These are phyloP conservation scores for Drosophila nasuta DNA, from an alignment of 1,140 invertebrate genomes.

Conservation along the genomic window DNA sequence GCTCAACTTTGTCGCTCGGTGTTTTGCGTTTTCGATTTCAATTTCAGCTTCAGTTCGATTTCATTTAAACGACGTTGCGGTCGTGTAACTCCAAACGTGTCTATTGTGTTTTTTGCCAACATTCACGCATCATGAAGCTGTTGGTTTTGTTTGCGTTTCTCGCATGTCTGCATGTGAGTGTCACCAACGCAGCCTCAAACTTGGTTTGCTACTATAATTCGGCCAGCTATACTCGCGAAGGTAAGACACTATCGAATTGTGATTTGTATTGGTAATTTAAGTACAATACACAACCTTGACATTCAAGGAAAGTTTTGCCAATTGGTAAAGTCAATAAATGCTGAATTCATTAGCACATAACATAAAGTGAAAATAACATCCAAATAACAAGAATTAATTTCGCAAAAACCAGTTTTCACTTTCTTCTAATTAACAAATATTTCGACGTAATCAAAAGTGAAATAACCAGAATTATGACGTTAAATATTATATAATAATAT, in stretches of 20 bases:
- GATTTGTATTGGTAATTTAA: too few relatives aligned
- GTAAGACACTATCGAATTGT: constrained; percentile 84
- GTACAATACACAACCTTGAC: constrained; percentile 5
- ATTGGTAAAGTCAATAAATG: background rate
- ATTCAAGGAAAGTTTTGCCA: background rate
- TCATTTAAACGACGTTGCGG: constrained; percentile 65
- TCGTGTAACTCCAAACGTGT: constrained; percentile 49
- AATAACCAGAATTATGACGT: background rate
- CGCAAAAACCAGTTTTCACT: background rate
- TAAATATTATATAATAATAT: background rate
- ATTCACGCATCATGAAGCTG: constrained; percentile 59
- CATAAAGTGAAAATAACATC: background rate
- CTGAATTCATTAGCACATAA: background rate
- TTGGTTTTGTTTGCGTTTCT: constrained; percentile 58
- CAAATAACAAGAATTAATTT: background rate
- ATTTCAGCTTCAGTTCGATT: constrained; percentile 73
- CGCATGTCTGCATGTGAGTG: constrained; percentile 51
- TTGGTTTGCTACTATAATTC: constrained; percentile 91
- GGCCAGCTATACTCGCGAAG: constrained; percentile 88
- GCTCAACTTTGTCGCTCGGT: constrained; percentile 38
- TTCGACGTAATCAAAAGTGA: background rate
- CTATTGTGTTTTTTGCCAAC: background rate
- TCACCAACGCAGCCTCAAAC: constrained; percentile 83
- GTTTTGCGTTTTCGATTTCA: constrained; percentile 50
- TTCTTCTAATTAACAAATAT: background rate